Conservation (phyloP, 2,113 vertebrate genomes). For the Meleagris gallopavo region DNA sequence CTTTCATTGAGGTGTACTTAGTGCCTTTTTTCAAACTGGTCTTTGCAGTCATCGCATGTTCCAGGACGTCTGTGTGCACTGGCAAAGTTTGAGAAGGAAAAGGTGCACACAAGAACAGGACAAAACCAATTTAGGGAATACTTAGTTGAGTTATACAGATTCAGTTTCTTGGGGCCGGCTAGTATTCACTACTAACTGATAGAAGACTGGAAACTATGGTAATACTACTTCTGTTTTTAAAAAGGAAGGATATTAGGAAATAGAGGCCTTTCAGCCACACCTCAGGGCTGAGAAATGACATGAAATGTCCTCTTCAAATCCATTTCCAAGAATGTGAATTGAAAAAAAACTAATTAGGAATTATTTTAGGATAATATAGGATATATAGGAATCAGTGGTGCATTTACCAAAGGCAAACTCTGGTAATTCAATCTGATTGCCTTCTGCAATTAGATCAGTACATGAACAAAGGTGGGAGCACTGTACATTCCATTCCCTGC, state of each 20-base stretch:
- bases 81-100: background rate
- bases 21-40: background rate
- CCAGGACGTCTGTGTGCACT: accelerated
- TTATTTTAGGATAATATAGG: too few relatives aligned
- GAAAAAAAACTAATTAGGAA: background rate
- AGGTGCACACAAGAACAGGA: accelerated
- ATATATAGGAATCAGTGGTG: background rate
- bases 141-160: background rate
- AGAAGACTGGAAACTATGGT: background rate
- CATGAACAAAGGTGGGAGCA: background rate
- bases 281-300: background rate
- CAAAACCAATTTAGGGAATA: background rate
- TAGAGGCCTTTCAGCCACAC: background rate
- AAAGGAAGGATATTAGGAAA: background rate
- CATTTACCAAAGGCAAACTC: background rate
- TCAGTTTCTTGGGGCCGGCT: accelerated
- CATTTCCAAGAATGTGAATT: background rate
- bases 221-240: background rate
- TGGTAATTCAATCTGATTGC: background rate
- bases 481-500: background rate
- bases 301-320: background rate
- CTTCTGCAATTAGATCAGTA: background rate
- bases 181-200: background rate
- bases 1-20: background rate
- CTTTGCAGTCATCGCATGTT: accelerated